Conservation (phyloP, 2,888 invertebrate species). For the Mesorhabditis sp. region DNA sequence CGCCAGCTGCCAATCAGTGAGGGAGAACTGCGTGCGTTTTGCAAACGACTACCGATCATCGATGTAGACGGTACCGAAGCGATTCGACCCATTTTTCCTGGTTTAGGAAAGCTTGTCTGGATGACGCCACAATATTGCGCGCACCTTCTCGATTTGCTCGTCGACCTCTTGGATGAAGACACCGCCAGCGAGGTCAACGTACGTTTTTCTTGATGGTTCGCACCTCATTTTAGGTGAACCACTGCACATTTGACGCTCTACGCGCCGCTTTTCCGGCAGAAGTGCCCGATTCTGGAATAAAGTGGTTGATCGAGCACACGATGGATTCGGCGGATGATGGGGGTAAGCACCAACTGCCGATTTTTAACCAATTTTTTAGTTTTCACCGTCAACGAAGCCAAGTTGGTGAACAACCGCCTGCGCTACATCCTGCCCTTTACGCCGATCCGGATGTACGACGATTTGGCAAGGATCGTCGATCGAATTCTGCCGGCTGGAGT, state of each 20-base stretch:
- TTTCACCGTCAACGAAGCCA: not conserved
- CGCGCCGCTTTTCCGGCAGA: not conserved
- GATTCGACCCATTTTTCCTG: not conserved
- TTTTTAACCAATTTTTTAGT: not conserved
- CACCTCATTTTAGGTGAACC: not conserved
- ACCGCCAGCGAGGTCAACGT: no score
- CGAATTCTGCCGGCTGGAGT: not conserved
- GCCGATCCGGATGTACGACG: not conserved
- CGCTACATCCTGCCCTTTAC: not conserved
- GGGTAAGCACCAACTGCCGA: not conserved
- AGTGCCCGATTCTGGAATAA: not conserved
- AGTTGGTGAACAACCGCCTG: not conserved
- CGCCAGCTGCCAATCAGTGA: not conserved
- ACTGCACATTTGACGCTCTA: not conserved
- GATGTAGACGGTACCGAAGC: not conserved
- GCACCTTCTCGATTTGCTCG: not conserved
- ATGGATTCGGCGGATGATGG: not conserved
- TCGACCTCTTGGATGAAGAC: not conserved
- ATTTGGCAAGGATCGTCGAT: not conserved
- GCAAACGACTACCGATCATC: not conserved
- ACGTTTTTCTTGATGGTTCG: no score
- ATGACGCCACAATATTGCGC: not conserved
- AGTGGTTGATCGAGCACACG: not conserved
- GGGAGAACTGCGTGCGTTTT: not conserved
- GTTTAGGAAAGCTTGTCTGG: slow-evolving; percentile 1